Percentiles rank a stretch among this genome's conserved stretches.
Conservation (phyloP, 2,888 invertebrate genomes). For the Philereme vetulata region DNA sequence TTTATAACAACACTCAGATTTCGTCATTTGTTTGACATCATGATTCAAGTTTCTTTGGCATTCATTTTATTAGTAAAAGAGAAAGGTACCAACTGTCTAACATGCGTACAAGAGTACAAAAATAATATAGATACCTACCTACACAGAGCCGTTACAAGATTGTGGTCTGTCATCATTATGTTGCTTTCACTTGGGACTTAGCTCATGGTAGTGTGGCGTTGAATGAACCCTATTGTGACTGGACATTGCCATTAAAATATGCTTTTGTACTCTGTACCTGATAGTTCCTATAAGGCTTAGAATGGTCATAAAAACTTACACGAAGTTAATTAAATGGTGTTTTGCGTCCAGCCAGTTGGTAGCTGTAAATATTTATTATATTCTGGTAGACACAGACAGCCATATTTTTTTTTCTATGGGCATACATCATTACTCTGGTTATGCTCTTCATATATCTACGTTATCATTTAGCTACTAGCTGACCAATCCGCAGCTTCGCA, state of each 20-base stretch:
- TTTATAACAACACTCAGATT: too few relatives aligned
- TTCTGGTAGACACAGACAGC: too few relatives aligned
- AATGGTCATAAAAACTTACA: too few relatives aligned
- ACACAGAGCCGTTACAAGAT: conserved; percentile 24
- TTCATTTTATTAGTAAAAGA: conserved; percentile 22
- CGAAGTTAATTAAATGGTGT: too few relatives aligned
- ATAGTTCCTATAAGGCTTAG: too few relatives aligned
- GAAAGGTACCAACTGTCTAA: conserved; percentile 28
- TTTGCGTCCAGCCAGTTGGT: too few relatives aligned
- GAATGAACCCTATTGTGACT: conserved; percentile 21
- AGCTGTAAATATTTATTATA: too few relatives aligned
- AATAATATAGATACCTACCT: conserved; percentile 20
- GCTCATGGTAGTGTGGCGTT: conserved; percentile 12
- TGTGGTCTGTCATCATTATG: conserved; percentile 29
- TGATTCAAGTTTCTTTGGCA: background rate
- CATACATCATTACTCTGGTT: too few relatives aligned
- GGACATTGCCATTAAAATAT: conserved; percentile 8
- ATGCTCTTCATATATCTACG: too few relatives aligned
- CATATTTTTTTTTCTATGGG: too few relatives aligned
- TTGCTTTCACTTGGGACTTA: conserved; percentile 35
- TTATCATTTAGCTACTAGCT: too few relatives aligned
- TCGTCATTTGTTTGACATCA: background rate
- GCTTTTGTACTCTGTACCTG: background rate
- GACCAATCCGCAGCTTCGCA: too few relatives aligned
- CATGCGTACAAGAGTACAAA: conserved; percentile 19